A percentile compares a stretch with the other conserved stretches of the same genome.
Conservation (phyloP, 2,888 invertebrate species). For the Harpagoxenus sublaevis region DNA sequence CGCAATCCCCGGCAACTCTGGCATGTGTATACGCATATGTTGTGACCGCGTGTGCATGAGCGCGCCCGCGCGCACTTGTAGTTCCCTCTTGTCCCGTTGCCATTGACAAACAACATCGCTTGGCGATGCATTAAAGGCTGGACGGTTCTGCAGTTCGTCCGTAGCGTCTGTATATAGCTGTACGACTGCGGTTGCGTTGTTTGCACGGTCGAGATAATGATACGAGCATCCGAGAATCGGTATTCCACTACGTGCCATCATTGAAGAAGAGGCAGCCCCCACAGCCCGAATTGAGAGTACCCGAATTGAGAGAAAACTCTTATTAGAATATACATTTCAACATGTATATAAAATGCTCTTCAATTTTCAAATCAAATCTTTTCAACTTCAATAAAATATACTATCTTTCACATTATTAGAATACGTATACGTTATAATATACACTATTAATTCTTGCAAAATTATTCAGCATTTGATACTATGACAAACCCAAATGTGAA, state of each 20-base stretch:
- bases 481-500: neutral
- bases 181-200: conserved; percentile 43
- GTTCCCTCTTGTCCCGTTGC: conserved; percentile 54
- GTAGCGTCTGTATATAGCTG: conserved; percentile 44
- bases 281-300: neutral
- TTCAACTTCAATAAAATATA: neutral
- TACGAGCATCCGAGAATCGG: conserved; percentile 21
- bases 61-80: conserved; percentile 14
- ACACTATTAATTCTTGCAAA: neutral
- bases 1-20: conserved; percentile 61
- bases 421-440: neutral
- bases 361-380: neutral
- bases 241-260: conserved; percentile 3
- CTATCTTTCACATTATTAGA: neutral
- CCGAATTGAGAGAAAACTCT: neutral
- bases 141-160: conserved; percentile 66
- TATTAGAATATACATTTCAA: conserved; percentile 1
- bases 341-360: neutral
- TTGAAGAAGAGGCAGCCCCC: neutral
- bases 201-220: conserved; percentile 49
- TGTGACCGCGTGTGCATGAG: conserved; percentile 16
- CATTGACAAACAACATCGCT: conserved; percentile 59
- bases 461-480: neutral
- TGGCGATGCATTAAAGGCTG: conserved; percentile 63
- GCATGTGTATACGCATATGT: conserved; percentile 19